These are phyloP conservation scores for Dendroctonus ponderosae DNA, from an alignment of 1,140 invertebrate species.

Conservation along the genomic window DNA sequence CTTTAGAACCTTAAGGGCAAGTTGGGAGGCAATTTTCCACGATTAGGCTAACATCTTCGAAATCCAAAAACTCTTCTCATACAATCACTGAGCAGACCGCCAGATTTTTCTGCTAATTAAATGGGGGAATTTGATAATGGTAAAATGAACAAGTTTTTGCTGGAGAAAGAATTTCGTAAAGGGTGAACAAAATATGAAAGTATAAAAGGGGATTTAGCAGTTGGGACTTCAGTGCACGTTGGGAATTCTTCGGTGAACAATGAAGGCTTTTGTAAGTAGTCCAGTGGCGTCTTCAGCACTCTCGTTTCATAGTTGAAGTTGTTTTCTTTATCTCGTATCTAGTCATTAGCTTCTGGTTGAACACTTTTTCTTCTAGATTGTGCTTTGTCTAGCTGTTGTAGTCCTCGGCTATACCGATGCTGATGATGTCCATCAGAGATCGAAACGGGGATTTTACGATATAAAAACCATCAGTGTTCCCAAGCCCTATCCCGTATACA, in stretches of 20 bases:
- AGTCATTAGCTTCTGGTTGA: neutral
- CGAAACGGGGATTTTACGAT: slow-evolving; percentile 33
- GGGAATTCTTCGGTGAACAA: slow-evolving; percentile 15
- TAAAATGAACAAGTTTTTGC: slow-evolving; percentile 31
- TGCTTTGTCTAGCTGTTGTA: slow-evolving; percentile 23
- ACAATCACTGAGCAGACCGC: too few relatives aligned
- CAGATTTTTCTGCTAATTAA: neutral
- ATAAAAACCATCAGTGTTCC: slow-evolving; percentile 42
- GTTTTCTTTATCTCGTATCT: too few relatives aligned
- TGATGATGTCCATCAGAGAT: slow-evolving; percentile 32
- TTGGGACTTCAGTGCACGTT: slow-evolving; percentile 22
- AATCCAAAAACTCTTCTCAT: too few relatives aligned
- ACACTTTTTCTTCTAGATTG: slow-evolving; percentile 19
- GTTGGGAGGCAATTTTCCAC: too few relatives aligned
- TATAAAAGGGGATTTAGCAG: slow-evolving; percentile 22
- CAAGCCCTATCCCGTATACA: slow-evolving; percentile 43
- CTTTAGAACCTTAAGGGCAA: too few relatives aligned
- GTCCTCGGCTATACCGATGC: slow-evolving; percentile 24
- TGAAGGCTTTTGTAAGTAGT: slow-evolving; percentile 34
- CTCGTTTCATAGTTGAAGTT: neutral
- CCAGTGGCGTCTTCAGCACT: neutral
- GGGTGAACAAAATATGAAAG: slow-evolving; percentile 22
- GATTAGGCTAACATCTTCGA: too few relatives aligned
- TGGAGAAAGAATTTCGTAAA: slow-evolving; percentile 18
- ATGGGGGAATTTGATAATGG: slow-evolving; percentile 23